These are phyloP conservation scores for Ophraella communa DNA, from an alignment of 2,888 invertebrate genomes.

Conservation along the genomic window DNA sequence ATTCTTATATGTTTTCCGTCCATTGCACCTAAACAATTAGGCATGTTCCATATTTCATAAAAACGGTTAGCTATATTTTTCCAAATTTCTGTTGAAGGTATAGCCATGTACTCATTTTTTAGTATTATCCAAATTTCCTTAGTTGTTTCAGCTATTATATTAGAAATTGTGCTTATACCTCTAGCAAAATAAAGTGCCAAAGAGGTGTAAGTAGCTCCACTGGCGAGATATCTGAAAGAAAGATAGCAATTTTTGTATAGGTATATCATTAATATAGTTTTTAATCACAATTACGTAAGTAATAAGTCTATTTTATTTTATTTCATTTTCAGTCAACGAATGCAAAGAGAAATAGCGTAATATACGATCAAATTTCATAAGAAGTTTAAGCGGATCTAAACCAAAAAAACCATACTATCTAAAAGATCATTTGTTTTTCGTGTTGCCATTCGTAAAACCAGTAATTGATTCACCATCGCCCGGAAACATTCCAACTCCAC, in stretches of 20 bases:
- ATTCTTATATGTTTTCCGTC: background rate
- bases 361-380: no score
- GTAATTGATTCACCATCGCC: no score
- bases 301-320: no score
- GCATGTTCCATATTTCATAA: conserved; percentile 1
- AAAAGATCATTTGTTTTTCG: no score
- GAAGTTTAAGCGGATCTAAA: no score
- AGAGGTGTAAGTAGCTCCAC: background rate
- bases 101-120: background rate
- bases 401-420: no score
- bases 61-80: background rate
- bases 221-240: conserved; percentile 12
- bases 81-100: background rate
- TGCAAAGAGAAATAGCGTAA: no score
- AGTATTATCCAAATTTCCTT: background rate
- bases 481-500: no score
- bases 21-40: background rate
- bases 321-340: no score
- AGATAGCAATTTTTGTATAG: background rate
- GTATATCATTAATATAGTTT: no score
- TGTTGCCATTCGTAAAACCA: no score
- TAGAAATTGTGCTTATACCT: conserved; percentile 6
- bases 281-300: no score
- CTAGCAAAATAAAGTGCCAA: conserved; percentile 14
- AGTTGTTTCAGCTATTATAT: conserved; percentile 17